Evolutionary conservation across 2,797 vertebrate species (phyloP), one percentile per base, ranked within the genome.

Genomic region (Xenopus petersii): DNA sequence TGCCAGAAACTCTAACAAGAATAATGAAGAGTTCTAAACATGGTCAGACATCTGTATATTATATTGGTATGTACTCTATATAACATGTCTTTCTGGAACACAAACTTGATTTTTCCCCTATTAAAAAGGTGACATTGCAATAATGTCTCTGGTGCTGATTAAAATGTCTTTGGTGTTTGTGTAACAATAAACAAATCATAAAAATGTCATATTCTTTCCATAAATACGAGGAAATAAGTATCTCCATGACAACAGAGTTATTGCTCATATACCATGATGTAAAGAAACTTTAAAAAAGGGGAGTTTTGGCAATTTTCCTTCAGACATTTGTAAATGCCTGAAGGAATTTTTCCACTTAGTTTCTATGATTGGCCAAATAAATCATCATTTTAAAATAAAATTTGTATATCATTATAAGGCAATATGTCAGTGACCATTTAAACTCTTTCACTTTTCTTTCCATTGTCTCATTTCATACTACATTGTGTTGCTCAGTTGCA

Each of bases 101-200:
- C 16, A 59, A 59, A 59, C n/a, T 16, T 59, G 56, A 59, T 6
- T 59, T n/a, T 59, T 13, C 49, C 15, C 49, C 11, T 61, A 26
- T 24, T 26, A 24, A 9, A 61, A 61, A 61, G 17, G 17, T 61
- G 17, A 61, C 59, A 61, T 30, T 24, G 10, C 24, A 55, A 33
- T 58, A 30, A 67, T 60, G 36, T 60, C 58, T 68, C 58, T 61
- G 48, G 30, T 51, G 21, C 13, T 74, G 42, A 67, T 36, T 74
- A 42, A 68, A 75, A 62, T 63, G 60, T 26, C 33, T 12, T n/a
- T 16, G 30, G 42, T 66, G 55, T 66, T 73, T 67, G 10, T 13
- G 21, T 69, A 63, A 63, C 65, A 75, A 69, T 73, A 69, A 69
- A 75, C 66, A 70, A 58, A 75, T 62, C 66, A 64, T 75, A 75